Evolutionary conservation across 2,113 vertebrate species (phyloP).

Genomic region (Loxodonta africana): DNA sequence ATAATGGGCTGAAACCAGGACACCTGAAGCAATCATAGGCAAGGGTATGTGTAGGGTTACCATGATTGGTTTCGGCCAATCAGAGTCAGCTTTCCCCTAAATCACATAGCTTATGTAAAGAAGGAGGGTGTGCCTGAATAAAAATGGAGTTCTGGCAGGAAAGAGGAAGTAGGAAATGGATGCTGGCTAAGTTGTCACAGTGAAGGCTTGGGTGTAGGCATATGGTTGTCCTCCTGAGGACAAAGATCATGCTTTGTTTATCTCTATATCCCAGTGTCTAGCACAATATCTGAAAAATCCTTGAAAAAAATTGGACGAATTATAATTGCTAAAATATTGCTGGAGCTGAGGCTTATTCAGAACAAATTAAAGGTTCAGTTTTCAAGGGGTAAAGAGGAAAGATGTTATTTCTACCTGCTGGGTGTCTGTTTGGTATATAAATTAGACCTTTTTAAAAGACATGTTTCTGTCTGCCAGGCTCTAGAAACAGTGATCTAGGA

Average conservation of each 20-base stretch:
- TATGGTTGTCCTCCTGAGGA: neutral
- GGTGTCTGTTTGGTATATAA: constrained; percentile 83
- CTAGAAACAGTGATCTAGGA: constrained; percentile 86
- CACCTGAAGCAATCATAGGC: neutral
- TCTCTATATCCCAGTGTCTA: neutral
- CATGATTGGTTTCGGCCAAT: neutral
- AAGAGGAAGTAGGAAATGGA: neutral
- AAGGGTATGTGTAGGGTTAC: neutral
- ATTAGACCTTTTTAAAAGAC: constrained; percentile 86
- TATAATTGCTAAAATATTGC: neutral
- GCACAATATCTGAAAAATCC: neutral
- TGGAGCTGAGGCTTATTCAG: neutral
- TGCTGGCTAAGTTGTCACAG: neutral
- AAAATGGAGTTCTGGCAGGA: neutral
- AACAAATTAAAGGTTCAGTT: neutral
- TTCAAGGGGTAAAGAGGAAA: constrained; percentile 69
- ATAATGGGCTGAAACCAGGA: neutral
- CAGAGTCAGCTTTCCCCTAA: neutral
- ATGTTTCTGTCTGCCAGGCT: constrained; percentile 86
- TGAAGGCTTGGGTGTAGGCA: fast-evolving
- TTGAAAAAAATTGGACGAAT: neutral
- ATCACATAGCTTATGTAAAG: neutral
- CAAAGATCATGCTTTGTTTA: neutral
- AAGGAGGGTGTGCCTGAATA: neutral
- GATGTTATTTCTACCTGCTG: constrained; percentile 72